Base-by-base conservation (phyloP, 2,888 invertebrate species). In the Idaea straminata region DNA sequence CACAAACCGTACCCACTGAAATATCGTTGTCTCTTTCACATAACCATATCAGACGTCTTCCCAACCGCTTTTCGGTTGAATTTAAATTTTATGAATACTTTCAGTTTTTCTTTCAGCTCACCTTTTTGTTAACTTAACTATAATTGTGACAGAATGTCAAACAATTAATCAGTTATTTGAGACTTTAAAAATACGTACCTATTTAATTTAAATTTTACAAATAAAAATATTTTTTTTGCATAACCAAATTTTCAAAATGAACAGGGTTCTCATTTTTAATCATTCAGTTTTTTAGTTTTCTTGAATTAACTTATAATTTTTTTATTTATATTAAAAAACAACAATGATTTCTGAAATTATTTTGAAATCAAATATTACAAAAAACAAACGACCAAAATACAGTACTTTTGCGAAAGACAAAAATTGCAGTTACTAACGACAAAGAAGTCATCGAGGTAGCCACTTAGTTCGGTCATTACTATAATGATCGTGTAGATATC, bases 11-110 rank as follows among this genome's bases (percentile, higher is more conserved):
- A 79, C 71, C 73, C 74, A 81, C 81, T 82, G 80, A 90, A 83
- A 79, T 87, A 88, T 83, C 77, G 61, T 64, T 75, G 81, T 92
- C 92, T 85, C 86, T 75, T 72, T 92, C 87, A 83, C 72, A 74
- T 84, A 72, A 77, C 78, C 79, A 76, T 78, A 74, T 69, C 66
- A 68, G 76, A 79, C 67, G 79, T 80, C 47, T 47, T 47, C 47
- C 75, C 72, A 66, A 69, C 71, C 57, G 68, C 72, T 73, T 77
- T 77, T 77, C 80, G 78, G 80, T 77, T 74, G 73, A 75, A 69
- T 70, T 70, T 68, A 72, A 75, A 77, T 75, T 77, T 62, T 67
- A 73, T 70, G 67, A 71, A 70, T 66, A 64, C 66, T 67, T 73
- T 71, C 65, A 70, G 73, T 64, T 65, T 73, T 74, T 74, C 67